Conservation (phyloP, 2,113 vertebrate genomes). For the Panthera uncia region DNA sequence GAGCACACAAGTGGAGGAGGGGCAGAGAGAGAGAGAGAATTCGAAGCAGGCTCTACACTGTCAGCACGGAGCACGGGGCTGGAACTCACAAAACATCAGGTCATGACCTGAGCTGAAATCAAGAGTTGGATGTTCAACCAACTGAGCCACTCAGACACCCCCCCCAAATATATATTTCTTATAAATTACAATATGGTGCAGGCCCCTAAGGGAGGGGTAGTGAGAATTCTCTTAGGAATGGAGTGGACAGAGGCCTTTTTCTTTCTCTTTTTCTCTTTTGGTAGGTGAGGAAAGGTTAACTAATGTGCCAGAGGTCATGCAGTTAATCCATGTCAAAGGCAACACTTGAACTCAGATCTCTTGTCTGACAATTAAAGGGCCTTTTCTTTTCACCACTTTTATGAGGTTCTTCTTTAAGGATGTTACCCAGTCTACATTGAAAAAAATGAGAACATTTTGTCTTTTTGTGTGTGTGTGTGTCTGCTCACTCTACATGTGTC, state of each 20-base stretch:
- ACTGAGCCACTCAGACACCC: too few relatives aligned
- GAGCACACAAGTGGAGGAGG: too few relatives aligned
- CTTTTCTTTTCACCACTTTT: not conserved
- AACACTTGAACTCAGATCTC: not conserved
- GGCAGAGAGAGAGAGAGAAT: too few relatives aligned
- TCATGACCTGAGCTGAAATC: too few relatives aligned
- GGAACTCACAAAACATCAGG: too few relatives aligned
- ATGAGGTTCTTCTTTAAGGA: not conserved
- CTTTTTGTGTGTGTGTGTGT: not conserved
- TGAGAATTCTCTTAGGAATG: slow-evolving; percentile 25
- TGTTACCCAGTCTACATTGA: not conserved
- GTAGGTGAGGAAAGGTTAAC: not conserved
- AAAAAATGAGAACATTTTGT: not conserved
- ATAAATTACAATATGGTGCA: not conserved
- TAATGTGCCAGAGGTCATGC: not conserved
- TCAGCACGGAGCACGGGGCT: too few relatives aligned
- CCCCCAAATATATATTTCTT: not conserved
- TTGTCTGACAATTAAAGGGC: not conserved
- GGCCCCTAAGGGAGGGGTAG: not conserved
- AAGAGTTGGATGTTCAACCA: too few relatives aligned
- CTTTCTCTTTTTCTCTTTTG: not conserved
- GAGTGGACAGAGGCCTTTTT: not conserved
- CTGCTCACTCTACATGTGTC: not conserved
- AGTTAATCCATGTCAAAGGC: not conserved
- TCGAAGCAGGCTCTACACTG: too few relatives aligned